These are phyloP conservation scores for Rhimphoctona megacephalus DNA, from an alignment of 2,888 invertebrate genomes.

Conservation along the genomic window DNA sequence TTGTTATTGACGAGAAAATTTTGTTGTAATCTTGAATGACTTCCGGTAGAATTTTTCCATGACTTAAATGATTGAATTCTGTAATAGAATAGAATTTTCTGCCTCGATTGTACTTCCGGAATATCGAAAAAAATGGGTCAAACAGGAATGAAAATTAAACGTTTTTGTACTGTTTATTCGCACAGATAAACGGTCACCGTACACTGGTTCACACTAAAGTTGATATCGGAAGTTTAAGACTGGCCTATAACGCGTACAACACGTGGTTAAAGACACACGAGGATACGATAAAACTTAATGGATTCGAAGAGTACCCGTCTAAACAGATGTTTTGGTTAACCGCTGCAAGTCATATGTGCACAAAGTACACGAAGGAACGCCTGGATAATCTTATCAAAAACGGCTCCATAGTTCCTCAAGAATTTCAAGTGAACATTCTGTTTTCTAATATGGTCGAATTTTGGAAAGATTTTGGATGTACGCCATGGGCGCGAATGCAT, in stretches of 20 bases:
- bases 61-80: not conserved
- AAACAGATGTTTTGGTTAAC: constrained; percentile 15
- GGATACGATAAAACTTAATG: not conserved
- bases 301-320: constrained; percentile 4
- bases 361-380: not conserved
- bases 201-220: not conserved
- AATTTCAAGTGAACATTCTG: not conserved
- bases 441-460: not conserved
- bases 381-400: not conserved
- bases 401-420: not conserved
- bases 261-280: not conserved
- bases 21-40: no score
- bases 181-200: not conserved
- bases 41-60: not conserved
- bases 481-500: not conserved
- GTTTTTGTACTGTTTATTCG: not conserved
- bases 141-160: not conserved
- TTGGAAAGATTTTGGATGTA: not conserved
- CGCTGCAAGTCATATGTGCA: constrained; percentile 10
- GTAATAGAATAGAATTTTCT: not conserved
- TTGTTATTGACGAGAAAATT: no score
- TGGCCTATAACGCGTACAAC: constrained; percentile 2
- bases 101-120: not conserved
- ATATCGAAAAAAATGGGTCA: not conserved
- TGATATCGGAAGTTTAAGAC: not conserved